phyloP scores from a whole-genome alignment of 2,113 vertebrate genomes.

The Australoheros scitulus region DNA sequence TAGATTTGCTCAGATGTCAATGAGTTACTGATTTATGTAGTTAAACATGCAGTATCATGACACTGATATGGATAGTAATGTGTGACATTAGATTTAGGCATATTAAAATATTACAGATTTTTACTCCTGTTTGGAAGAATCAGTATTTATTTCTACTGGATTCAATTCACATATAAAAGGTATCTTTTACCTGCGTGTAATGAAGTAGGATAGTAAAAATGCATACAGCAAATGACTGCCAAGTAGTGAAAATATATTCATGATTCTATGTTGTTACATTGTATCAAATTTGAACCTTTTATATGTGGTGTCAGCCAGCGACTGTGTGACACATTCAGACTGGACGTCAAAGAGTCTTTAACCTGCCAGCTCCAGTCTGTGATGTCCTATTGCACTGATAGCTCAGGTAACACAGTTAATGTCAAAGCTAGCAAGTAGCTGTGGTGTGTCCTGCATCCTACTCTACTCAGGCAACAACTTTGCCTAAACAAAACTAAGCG shows the following conservation, averaged over 20 bases:
- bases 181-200: too few species aligned
- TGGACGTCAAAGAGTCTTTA: neutral
- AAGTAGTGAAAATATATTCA: neutral
- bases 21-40: constrained; percentile 9
- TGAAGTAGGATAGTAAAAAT: neutral
- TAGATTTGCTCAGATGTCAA: constrained; percentile 8
- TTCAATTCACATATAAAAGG: neutral
- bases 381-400: neutral
- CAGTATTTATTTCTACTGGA: neutral
- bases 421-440: neutral
- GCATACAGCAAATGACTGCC: neutral
- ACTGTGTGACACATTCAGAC: neutral
- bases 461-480: neutral
- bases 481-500: neutral
- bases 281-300: constrained; percentile 1
- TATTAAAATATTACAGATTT: neutral
- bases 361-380: neutral
- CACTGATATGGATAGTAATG: neutral
- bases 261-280: neutral
- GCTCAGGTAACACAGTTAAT: neutral
- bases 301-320: neutral
- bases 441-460: neutral
- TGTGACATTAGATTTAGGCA: neutral
- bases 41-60: neutral
- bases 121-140: neutral